Evolutionary conservation across 2,888 invertebrate genomes (phyloP).

Genomic region (Rhimphoctona megacephalus): DNA sequence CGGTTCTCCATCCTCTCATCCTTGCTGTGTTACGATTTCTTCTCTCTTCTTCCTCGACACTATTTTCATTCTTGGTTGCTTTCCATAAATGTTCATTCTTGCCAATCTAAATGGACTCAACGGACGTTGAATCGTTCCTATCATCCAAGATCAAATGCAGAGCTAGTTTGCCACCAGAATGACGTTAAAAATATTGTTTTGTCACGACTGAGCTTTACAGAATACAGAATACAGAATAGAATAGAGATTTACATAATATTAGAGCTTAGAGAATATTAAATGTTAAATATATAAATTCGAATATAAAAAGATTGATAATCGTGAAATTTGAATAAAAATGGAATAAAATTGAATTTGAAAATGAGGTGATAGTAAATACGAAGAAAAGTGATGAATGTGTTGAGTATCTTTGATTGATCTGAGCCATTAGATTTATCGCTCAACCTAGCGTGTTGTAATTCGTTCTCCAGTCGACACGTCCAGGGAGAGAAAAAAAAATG

Average conservation of each 20-base stretch:
- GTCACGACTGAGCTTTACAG: too few species aligned
- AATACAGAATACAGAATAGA: too few species aligned
- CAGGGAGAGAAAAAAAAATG: not conserved
- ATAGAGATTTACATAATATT: too few species aligned
- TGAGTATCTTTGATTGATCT: not conserved
- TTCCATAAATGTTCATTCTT: slow-evolving; percentile 59
- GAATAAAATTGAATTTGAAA: not conserved
- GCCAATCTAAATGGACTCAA: not conserved
- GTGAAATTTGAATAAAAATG: not conserved
- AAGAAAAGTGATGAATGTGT: not conserved
- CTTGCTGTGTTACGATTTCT: slow-evolving; percentile 34
- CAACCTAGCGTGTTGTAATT: not conserved
- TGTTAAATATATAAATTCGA: not conserved
- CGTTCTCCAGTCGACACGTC: slow-evolving; percentile 18
- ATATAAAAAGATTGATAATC: not conserved
- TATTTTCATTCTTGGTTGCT: slow-evolving; percentile 68
- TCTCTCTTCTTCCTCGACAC: slow-evolving; percentile 65
- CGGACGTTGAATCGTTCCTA: not conserved
- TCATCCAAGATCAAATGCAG: not conserved
- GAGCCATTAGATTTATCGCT: slow-evolving; percentile 12
- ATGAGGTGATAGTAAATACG: not conserved
- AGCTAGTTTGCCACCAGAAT: not conserved
- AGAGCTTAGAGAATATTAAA: too few species aligned
- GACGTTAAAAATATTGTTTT: not conserved
- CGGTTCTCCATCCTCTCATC: slow-evolving; percentile 51